Base-by-base conservation (phyloP, 1,140 invertebrate genomes). In the Portunus trituberculatus region DNA sequence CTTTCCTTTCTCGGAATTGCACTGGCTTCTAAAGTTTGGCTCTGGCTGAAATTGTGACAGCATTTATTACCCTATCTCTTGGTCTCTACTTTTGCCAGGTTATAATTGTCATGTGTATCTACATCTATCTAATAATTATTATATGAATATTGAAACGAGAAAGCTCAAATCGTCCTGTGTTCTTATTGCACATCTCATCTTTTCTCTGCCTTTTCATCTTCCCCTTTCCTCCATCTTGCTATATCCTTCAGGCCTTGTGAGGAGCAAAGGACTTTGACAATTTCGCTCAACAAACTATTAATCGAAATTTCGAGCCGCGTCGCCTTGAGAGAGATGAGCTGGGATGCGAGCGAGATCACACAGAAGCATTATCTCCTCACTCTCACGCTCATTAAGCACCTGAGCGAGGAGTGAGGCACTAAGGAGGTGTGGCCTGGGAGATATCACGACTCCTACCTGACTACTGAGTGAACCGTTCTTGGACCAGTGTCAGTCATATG, bases 321-420 rank as follows among this genome's bases (percentile, higher is more conserved):
- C 67, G 67, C 20, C 12, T 76, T 76, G n/a, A 76, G 20, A 20
- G n/a, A n/a, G 67, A 12, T 76, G 67, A n/a, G 67, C 67, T 12
- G 67, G n/a, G 67, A 39, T 39, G 39, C 1, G 39, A 39, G 39
- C 39, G 39, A 39, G 39, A 76, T 76, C 67, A 76, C 67, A 25
- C 25, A n/a, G 20, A 76, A 7, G 7, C 67, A 59, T 76, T 20
- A 76, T 25, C 67, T 76, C 67, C 67, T 76, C 25, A 76, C 67
- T 76, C 67, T 76, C 67, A 76, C 67, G 67, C 67, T 76, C 67
- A 76, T 76, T 76, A 76, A 76, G 67, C 39, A 76, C 67, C 67
- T 76, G 16, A 76, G 67, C 67, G 67, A 25, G 67, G 67, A 76
- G 67, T 8, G 67, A 76, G 67, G 67, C 67, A n/a, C 39, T 39